A percentile compares a stretch with the other conserved stretches of the same genome.
Evolutionary conservation across 2,113 vertebrate species (phyloP).

Genomic region (Engystomops pustulosus): DNA sequence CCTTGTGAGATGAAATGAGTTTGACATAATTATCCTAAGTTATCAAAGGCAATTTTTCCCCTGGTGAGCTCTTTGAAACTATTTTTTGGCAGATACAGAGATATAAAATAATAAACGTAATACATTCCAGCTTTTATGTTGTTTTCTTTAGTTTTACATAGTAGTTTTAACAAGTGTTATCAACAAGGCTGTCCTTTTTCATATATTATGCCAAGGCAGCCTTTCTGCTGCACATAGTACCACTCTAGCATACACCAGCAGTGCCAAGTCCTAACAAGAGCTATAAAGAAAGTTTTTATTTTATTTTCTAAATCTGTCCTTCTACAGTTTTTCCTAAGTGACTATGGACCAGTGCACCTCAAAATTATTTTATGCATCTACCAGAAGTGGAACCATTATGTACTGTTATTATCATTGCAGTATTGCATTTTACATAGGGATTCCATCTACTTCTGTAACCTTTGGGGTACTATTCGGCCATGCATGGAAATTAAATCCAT

Average conservation of each 20-base stretch:
- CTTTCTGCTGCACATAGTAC: neutral
- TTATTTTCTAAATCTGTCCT: neutral
- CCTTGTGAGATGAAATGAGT: slow-evolving; percentile 17
- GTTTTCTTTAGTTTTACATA: slow-evolving; percentile 5
- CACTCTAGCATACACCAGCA: neutral
- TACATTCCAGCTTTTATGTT: slow-evolving; percentile 22
- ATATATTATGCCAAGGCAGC: neutral
- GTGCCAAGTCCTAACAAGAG: neutral
- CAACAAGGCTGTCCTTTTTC: neutral
- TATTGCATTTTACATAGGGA: neutral
- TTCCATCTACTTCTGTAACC: neutral
- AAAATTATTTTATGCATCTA: too few relatives aligned
- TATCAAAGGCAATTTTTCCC: slow-evolving; percentile 34
- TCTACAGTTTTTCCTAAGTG: neutral
- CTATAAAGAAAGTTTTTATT: neutral
- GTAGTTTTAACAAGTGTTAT: slow-evolving; percentile 27
- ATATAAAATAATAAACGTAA: slow-evolving; percentile 12
- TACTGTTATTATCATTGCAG: neutral
- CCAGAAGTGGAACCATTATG: too few relatives aligned
- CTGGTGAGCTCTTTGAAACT: slow-evolving; percentile 12
- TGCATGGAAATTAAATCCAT: neutral
- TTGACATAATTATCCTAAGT: slow-evolving; percentile 43
- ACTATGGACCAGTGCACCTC: neutral
- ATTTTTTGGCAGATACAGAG: slow-evolving; percentile 35
- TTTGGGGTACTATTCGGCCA: too few relatives aligned